A percentile compares a stretch with the other conserved stretches of the same genome.
Conservation (phyloP, 2,888 invertebrate genomes). For the Chymomyza procnemis region DNA sequence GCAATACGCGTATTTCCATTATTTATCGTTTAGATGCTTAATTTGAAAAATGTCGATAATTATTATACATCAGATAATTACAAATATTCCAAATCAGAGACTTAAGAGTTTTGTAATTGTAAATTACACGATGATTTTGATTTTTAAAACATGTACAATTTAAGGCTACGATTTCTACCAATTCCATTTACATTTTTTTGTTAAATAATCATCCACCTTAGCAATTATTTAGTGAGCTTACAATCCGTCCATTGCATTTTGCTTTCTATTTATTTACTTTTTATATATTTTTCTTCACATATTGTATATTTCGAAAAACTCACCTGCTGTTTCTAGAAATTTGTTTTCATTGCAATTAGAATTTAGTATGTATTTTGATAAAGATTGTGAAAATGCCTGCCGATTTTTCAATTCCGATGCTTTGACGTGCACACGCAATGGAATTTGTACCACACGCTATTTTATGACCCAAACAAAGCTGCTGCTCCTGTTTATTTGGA, state of each 20-base stretch:
- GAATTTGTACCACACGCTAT: constrained; percentile 62
- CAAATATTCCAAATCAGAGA: too few relatives aligned
- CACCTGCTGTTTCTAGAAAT: constrained; percentile 46
- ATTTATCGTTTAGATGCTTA: too few relatives aligned
- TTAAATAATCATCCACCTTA: too few relatives aligned
- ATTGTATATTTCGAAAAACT: constrained; percentile 16
- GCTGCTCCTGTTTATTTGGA: constrained; percentile 49
- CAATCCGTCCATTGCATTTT: constrained; percentile 45
- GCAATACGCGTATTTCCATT: too few relatives aligned
- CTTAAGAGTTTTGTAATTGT: too few relatives aligned
- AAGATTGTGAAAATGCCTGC: constrained; percentile 5
- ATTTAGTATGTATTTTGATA: constrained; percentile 9
- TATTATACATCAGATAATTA: too few relatives aligned
- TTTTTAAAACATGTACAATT: too few relatives aligned
- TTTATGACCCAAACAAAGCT: constrained; percentile 54
- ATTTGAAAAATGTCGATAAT: too few relatives aligned
- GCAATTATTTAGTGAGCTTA: neutral
- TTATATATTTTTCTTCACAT: constrained; percentile 36
- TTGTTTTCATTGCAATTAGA: constrained; percentile 68
- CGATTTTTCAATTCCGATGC: constrained; percentile 4
- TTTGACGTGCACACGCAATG: constrained; percentile 3
- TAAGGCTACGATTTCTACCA: too few relatives aligned
- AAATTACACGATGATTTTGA: too few relatives aligned
- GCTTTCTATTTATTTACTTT: constrained; percentile 45
- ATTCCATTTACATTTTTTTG: too few relatives aligned